These are phyloP conservation scores for Ariopsis seemanni DNA, from an alignment of 2,113 vertebrate species.

Conservation along the genomic window DNA sequence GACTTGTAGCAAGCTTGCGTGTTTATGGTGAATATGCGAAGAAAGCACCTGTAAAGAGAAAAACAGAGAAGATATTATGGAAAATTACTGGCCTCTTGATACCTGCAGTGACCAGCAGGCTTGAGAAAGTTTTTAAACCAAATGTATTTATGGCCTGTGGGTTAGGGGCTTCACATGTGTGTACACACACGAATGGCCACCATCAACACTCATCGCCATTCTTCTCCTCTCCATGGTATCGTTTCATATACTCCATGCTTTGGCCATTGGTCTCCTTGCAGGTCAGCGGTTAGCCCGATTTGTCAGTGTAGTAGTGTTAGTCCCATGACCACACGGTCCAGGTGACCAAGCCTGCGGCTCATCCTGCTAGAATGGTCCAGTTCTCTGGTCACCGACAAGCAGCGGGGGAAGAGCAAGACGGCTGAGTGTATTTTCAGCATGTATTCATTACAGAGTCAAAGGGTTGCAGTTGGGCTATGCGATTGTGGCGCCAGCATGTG, in stretches of 20 bases:
- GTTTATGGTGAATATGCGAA: slow-evolving; percentile 5
- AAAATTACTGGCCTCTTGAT: slow-evolving; percentile 70
- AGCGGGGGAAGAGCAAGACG: slow-evolving; percentile 66
- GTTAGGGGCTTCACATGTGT: slow-evolving; percentile 52
- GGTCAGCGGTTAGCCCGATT: slow-evolving; percentile 57
- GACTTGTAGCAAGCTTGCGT: background rate
- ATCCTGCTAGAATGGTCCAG: slow-evolving; percentile 69
- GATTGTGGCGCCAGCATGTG: slow-evolving; percentile 85
- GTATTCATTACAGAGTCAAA: slow-evolving; percentile 90
- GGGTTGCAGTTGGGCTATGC: slow-evolving; percentile 79
- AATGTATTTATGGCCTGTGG: slow-evolving; percentile 73
- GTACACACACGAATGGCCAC: slow-evolving; percentile 22
- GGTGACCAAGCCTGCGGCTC: slow-evolving; percentile 68
- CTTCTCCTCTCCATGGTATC: background rate
- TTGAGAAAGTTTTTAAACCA: slow-evolving; percentile 52
- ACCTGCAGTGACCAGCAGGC: slow-evolving; percentile 60
- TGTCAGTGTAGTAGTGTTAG: slow-evolving; percentile 71
- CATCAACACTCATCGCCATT: slow-evolving; percentile 45
- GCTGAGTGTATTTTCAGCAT: slow-evolving; percentile 86
- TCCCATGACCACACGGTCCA: slow-evolving; percentile 64
- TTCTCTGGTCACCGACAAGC: slow-evolving; percentile 73
- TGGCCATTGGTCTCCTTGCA: background rate
- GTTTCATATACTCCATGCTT: slow-evolving; percentile 16
- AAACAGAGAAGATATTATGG: slow-evolving; percentile 48
- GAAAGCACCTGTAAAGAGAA: slow-evolving; percentile 29